Evolutionary conservation across 2,113 vertebrate species (phyloP).

Genomic region (Rattus norvegicus): DNA sequence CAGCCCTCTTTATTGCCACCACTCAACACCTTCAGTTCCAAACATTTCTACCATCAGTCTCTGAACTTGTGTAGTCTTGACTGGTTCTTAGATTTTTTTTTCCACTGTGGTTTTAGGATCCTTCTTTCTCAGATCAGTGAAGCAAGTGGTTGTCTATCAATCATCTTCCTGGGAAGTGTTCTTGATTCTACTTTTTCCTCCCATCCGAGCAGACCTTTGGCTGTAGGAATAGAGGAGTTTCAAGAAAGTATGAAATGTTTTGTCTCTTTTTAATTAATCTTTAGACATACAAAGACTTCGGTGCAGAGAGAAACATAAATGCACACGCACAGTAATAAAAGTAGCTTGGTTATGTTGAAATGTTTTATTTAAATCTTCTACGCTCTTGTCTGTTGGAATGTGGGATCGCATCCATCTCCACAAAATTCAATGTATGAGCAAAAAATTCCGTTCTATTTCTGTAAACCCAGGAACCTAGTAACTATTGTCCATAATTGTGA

Average conservation of each 20-base stretch:
- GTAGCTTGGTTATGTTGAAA: neutral
- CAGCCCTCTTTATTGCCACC: neutral
- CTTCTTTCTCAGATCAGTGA: conserved; percentile 9
- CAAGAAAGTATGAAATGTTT: neutral
- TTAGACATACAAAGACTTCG: neutral
- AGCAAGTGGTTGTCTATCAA: neutral
- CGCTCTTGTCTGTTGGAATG: conserved; percentile 30
- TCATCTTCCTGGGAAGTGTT: neutral
- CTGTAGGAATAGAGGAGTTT: neutral
- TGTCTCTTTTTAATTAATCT: neutral
- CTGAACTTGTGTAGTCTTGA: neutral
- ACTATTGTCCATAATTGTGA: conserved; percentile 37
- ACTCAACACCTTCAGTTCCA: neutral
- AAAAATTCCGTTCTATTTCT: conserved; percentile 39
- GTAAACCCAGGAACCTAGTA: conserved; percentile 11
- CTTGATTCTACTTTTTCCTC: neutral
- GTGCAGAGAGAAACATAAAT: neutral
- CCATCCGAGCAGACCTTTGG: neutral
- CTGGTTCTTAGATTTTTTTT: neutral
- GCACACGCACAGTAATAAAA: neutral
- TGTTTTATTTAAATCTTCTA: conserved; percentile 12
- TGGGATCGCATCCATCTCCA: conserved; percentile 31
- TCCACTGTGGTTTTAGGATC: neutral
- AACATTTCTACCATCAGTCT: neutral
- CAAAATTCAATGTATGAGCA: conserved; percentile 48